A percentile compares a stretch with the other conserved stretches of the same genome.
phyloP scores from a whole-genome alignment of 2,888 invertebrate genomes.

The Microctonus aethiopoides region DNA sequence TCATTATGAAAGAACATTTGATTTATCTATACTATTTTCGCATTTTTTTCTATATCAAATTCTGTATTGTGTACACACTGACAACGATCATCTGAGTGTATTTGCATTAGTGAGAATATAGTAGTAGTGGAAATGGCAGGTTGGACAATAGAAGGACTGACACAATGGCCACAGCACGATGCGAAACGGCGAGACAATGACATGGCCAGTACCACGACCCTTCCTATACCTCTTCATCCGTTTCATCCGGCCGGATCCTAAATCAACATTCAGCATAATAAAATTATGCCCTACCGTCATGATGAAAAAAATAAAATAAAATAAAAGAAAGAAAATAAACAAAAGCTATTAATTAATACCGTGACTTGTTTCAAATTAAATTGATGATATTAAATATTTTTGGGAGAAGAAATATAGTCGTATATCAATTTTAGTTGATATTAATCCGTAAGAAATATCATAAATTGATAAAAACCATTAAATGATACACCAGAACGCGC shows the following conservation, averaged over 20 bases:
- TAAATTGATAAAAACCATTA: background rate
- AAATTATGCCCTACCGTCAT: constrained; percentile 45
- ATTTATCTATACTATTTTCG: no score
- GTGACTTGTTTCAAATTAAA: background rate
- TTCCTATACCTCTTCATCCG: constrained; percentile 3
- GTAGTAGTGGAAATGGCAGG: constrained; percentile 22
- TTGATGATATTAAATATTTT: background rate
- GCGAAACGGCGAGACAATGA: constrained; percentile 60
- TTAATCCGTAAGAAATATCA: background rate
- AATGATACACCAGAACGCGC: background rate
- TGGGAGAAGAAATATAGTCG: background rate
- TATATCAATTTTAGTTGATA: background rate
- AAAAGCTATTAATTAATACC: background rate
- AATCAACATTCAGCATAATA: constrained; percentile 64
- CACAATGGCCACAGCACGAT: constrained; percentile 57
- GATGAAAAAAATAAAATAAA: background rate
- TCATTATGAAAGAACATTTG: background rate
- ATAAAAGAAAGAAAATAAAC: background rate
- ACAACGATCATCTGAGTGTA: background rate
- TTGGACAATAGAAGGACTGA: constrained; percentile 61
- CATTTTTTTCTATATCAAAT: background rate
- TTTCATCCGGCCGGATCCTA: constrained; percentile 47
- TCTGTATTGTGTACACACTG: background rate
- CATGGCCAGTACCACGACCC: constrained; percentile 46
- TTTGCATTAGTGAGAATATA: background rate